Percentiles rank a stretch among this genome's conserved stretches.
Evolutionary conservation across 2,113 vertebrate genomes (phyloP).

Genomic region (Meles meles): DNA sequence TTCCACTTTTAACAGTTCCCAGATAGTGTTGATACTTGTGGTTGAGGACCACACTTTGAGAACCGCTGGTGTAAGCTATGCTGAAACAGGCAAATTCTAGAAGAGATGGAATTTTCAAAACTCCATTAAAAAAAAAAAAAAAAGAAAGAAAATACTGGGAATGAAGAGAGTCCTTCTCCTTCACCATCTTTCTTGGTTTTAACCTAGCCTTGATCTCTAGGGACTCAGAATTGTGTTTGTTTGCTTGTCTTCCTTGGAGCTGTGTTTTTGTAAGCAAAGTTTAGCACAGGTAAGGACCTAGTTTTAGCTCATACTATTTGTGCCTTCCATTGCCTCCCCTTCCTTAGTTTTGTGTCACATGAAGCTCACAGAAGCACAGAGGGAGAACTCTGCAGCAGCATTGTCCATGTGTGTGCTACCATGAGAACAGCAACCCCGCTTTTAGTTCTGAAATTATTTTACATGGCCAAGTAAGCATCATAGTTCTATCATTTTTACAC

Average conservation of each 20-base stretch:
- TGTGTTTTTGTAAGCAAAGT: not conserved
- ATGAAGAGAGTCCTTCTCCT: not conserved
- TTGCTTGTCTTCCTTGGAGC: not conserved
- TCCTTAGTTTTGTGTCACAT: not conserved
- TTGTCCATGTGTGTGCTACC: not conserved
- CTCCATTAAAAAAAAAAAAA: not conserved
- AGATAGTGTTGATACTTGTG: not conserved
- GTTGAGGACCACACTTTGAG: not conserved
- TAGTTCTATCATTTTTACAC: not conserved
- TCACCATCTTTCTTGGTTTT: not conserved
- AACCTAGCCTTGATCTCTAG: not conserved
- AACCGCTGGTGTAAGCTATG: not conserved
- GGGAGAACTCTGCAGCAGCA: not conserved
- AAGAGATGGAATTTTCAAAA: not conserved
- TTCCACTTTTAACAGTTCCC: not conserved
- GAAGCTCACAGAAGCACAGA: not conserved
- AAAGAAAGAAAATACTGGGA: not conserved
- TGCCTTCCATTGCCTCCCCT: not conserved
- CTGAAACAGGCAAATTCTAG: not conserved
- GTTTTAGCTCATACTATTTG: not conserved
- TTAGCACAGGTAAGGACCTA: not conserved
- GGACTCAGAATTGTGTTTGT: not conserved
- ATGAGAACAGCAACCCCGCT: not conserved
- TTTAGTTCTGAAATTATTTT: not conserved
- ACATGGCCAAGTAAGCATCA: not conserved